Conservation (phyloP, 2,797 vertebrate genomes). For the Cygnus olor region DNA sequence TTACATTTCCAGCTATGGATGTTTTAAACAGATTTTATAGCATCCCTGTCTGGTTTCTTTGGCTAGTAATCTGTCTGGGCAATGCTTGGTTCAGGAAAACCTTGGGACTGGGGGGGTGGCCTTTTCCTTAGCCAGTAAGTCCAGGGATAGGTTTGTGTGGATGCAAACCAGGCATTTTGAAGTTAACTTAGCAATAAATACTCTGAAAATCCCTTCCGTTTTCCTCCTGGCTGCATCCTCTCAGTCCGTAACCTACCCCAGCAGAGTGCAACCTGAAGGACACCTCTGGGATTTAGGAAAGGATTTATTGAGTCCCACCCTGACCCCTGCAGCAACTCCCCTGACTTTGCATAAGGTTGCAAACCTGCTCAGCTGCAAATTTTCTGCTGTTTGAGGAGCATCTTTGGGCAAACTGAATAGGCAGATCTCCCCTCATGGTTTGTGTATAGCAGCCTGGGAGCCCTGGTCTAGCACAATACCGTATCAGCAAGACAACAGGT, state of each 20-base stretch:
- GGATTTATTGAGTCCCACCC: not conserved
- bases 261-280: not conserved
- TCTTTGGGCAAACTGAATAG: not conserved
- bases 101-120: no score
- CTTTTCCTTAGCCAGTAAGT: not conserved
- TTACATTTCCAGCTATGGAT: not conserved
- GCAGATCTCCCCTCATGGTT: not conserved
- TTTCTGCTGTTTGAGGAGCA: not conserved
- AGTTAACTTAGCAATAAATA: not conserved
- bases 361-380: not conserved
- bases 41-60: not conserved
- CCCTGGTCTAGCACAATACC: not conserved
- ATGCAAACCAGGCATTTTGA: not conserved
- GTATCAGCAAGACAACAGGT: fast-evolving
- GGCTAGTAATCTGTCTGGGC: not conserved
- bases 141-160: not conserved
- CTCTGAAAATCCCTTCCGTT: not conserved
- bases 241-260: not conserved
- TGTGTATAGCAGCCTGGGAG: not conserved
- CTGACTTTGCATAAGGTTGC: not conserved
- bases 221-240: not conserved
- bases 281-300: not conserved
- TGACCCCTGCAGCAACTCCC: not conserved
- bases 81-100: not conserved
- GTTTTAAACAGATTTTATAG: not conserved